phyloP scores from a whole-genome alignment of 2,888 invertebrate species.

The Plutella xylostella region DNA sequence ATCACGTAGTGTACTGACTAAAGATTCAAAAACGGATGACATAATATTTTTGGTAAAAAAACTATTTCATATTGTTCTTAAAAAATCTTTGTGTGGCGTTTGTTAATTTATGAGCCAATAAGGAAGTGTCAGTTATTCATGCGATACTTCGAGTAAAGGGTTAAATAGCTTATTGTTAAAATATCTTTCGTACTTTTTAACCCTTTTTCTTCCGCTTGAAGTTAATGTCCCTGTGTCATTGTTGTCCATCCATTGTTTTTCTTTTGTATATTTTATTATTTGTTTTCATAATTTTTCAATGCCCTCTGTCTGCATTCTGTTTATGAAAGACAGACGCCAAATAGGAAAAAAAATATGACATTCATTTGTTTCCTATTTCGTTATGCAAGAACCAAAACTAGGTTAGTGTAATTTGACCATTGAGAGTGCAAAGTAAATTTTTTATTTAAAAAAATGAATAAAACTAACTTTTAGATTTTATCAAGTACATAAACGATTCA shows the following conservation, averaged over 20 bases:
- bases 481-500: too few relatives aligned
- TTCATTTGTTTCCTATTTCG: too few relatives aligned
- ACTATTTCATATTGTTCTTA: slow-evolving; percentile 2
- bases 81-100: slow-evolving; percentile 33
- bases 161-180: slow-evolving; percentile 55
- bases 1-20: neutral
- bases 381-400: too few relatives aligned
- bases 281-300: slow-evolving; percentile 54
- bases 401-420: too few relatives aligned
- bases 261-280: slow-evolving; percentile 40
- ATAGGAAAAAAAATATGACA: too few relatives aligned
- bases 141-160: slow-evolving; percentile 64
- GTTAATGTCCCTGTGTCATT: slow-evolving; percentile 46
- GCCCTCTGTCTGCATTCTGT: too few relatives aligned
- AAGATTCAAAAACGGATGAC: slow-evolving; percentile 9
- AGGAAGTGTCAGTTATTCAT: slow-evolving; percentile 53
- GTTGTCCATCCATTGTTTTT: slow-evolving; percentile 50
- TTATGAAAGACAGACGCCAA: too few relatives aligned
- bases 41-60: too few relatives aligned
- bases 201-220: slow-evolving; percentile 31
- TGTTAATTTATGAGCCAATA: slow-evolving; percentile 61
- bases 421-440: too few relatives aligned
- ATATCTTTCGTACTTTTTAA: slow-evolving; percentile 47
- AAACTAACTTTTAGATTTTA: too few relatives aligned
- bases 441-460: too few relatives aligned